Evolutionary conservation across 2,888 invertebrate species (phyloP).

Genomic region (Mesopsocus fuscifrons): DNA sequence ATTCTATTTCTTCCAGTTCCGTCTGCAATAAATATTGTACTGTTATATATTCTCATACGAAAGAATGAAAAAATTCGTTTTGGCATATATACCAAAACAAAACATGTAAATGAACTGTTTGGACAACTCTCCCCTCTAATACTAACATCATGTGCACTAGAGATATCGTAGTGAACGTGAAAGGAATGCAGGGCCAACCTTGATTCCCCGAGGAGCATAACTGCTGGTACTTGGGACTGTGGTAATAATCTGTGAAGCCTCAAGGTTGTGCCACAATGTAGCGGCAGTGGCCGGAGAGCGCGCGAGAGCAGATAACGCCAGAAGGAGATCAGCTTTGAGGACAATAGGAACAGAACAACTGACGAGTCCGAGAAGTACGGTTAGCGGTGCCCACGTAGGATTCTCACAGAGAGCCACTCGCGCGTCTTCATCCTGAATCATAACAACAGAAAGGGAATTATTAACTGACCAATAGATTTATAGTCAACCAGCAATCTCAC

Average conservation of each 20-base stretch:
- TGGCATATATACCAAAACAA: too few species aligned
- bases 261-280: conserved; percentile 70
- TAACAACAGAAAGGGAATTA: neutral
- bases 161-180: too few species aligned
- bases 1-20: conserved; percentile 83
- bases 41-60: neutral
- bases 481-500: conserved; percentile 1
- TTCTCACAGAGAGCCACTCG: conserved; percentile 70
- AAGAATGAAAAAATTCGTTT: conserved; percentile 1
- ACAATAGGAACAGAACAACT: conserved; percentile 70
- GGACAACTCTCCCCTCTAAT: too few species aligned
- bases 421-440: conserved; percentile 60
- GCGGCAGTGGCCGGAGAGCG: conserved; percentile 55
- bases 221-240: conserved; percentile 41
- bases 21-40: conserved; percentile 34
- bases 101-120: too few species aligned
- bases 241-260: conserved; percentile 59
- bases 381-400: conserved; percentile 69
- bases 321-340: conserved; percentile 68
- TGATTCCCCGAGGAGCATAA: conserved; percentile 34
- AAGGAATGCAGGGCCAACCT: too few species aligned
- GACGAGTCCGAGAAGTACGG: conserved; percentile 60
- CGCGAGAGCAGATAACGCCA: conserved; percentile 61
- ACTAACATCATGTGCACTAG: too few species aligned
- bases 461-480: conserved; percentile 5